phyloP scores from a whole-genome alignment of 2,888 invertebrate species.

The Tipula confusa region DNA sequence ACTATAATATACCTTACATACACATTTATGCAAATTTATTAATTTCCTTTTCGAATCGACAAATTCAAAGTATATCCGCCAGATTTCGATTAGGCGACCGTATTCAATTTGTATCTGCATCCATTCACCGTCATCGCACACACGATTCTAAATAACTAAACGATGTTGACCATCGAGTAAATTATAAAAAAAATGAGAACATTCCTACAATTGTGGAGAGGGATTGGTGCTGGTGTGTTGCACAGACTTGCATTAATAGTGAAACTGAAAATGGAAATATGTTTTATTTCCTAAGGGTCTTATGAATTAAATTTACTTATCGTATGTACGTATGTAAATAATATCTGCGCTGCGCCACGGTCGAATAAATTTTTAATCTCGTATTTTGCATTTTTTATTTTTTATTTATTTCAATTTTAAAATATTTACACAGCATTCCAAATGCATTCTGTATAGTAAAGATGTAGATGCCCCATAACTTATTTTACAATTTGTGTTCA shows the following conservation, averaged over 20 bases:
- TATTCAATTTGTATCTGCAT: no score
- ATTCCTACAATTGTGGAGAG: no score
- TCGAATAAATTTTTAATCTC: neutral
- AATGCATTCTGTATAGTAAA: neutral
- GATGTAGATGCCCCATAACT: neutral
- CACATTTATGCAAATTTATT: no score
- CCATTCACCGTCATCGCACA: neutral
- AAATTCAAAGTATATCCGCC: neutral
- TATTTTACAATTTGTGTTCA: no score
- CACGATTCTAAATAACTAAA: neutral
- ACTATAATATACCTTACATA: no score
- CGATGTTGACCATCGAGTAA: neutral
- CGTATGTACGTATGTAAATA: neutral
- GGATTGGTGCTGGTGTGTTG: neutral
- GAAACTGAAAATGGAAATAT: slow-evolving; percentile 3
- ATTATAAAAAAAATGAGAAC: neutral
- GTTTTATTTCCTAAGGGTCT: slow-evolving; percentile 3
- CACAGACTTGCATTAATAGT: neutral
- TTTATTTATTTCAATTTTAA: neutral
- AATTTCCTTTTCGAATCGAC: no score
- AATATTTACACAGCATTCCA: neutral
- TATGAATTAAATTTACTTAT: slow-evolving; percentile 20
- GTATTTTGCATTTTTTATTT: no score
- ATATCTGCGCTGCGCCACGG: slow-evolving; percentile 5
- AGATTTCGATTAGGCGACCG: neutral